phyloP scores from a whole-genome alignment of 2,888 invertebrate species.

The Acleris laterana region DNA sequence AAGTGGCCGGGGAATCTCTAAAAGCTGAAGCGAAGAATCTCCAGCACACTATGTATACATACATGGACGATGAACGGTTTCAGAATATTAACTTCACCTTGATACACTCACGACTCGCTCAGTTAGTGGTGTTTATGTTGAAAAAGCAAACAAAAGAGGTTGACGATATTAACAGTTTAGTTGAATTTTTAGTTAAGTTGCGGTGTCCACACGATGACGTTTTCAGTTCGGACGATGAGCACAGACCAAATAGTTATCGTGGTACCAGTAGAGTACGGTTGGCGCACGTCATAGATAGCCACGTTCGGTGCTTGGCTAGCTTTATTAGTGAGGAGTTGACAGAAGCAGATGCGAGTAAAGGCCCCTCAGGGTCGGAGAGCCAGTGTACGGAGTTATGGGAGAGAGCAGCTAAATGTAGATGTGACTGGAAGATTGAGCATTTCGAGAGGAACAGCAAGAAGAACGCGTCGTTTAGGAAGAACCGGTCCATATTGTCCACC shows the following conservation, averaged over 20 bases:
- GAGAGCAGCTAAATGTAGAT: constrained; percentile 83
- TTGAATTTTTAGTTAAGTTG: constrained; percentile 69
- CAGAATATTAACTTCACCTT: constrained; percentile 86
- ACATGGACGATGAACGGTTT: constrained; percentile 88
- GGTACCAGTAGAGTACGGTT: constrained; percentile 64
- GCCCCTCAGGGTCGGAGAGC: constrained; percentile 82
- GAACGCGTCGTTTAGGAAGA: constrained; percentile 81
- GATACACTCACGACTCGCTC: constrained; percentile 87
- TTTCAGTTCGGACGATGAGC: constrained; percentile 85
- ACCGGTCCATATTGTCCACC: constrained; percentile 75
- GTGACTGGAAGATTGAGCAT: constrained; percentile 85
- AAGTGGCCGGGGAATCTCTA: constrained; percentile 84
- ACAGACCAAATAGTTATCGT: constrained; percentile 56
- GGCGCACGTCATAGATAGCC: constrained; percentile 63
- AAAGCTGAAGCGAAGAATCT: constrained; percentile 88
- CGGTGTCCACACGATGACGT: constrained; percentile 79
- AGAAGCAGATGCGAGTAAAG: constrained; percentile 63
- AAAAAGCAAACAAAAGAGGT: constrained; percentile 71
- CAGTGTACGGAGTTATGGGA: constrained; percentile 86
- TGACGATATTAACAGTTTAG: constrained; percentile 69
- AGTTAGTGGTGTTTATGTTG: constrained; percentile 85
- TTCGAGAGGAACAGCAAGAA: constrained; percentile 80
- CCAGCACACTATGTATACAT: constrained; percentile 87
- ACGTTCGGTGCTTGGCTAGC: constrained; percentile 73
- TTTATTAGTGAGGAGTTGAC: constrained; percentile 73